These are phyloP conservation scores for Bos javanicus DNA, from an alignment of 2,113 vertebrate genomes.

Conservation along the genomic window DNA sequence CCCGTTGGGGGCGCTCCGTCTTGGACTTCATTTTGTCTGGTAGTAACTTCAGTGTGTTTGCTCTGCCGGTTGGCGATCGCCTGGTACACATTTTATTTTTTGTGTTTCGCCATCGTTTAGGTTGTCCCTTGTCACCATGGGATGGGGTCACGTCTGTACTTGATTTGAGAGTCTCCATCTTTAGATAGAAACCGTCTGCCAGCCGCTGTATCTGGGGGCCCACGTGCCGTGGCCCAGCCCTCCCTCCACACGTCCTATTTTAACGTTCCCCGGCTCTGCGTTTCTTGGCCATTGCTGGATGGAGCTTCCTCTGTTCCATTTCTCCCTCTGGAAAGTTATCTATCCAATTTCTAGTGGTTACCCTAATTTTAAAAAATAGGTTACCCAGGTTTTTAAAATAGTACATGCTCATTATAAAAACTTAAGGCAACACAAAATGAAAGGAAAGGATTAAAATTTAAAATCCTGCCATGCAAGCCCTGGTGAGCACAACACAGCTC, in stretches of 20 bases:
- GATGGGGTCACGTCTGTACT: neutral
- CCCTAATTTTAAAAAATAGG: constrained; percentile 31
- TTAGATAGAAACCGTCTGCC: neutral
- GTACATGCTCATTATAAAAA: neutral
- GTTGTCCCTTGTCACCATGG: neutral
- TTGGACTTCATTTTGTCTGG: no score
- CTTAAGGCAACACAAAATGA: neutral
- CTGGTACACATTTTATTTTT: neutral
- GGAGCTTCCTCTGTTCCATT: neutral
- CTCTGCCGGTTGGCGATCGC: fast-evolving
- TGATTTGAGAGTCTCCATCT: neutral
- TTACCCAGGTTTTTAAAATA: neutral
- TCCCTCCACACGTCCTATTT: neutral
- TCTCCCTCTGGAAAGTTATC: neutral
- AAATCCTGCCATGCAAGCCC: neutral
- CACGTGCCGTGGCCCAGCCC: neutral
- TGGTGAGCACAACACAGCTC: neutral
- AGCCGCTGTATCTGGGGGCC: neutral
- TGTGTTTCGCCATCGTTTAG: neutral
- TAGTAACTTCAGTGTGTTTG: no score
- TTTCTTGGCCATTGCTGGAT: neutral
- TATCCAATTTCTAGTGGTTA: neutral
- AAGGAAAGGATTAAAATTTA: neutral
- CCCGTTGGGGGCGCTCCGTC: fast-evolving
- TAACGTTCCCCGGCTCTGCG: neutral